These are phyloP conservation scores for Entomobrya multifasciata DNA, from an alignment of 2,888 invertebrate species.

Conservation along the genomic window DNA sequence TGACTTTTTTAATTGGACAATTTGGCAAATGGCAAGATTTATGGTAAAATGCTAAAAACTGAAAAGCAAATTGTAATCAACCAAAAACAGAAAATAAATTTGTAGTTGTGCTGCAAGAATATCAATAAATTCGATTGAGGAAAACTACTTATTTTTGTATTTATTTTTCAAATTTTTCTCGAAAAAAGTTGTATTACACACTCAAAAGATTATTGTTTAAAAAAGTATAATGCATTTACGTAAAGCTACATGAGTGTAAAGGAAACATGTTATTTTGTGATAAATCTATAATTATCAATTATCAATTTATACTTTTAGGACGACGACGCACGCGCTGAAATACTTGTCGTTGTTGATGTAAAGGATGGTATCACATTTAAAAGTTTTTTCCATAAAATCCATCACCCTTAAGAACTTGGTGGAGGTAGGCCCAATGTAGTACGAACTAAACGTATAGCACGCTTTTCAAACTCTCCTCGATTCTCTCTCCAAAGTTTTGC, in stretches of 20 bases:
- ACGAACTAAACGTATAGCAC: constrained; percentile 94
- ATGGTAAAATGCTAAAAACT: background rate
- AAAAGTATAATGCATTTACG: too few relatives aligned
- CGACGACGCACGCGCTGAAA: background rate
- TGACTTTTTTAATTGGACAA: too few relatives aligned
- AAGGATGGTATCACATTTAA: background rate
- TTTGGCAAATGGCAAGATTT: too few relatives aligned
- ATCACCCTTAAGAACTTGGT: constrained; percentile 39
- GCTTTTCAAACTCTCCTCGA: constrained; percentile 94
- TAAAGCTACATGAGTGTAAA: too few relatives aligned
- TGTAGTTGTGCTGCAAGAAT: constrained; percentile 6
- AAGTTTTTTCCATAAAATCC: background rate
- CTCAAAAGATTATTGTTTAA: too few relatives aligned
- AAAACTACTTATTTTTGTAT: too few relatives aligned
- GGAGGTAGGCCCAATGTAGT: constrained; percentile 91
- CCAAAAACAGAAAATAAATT: background rate
- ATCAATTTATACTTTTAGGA: background rate
- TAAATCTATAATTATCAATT: too few relatives aligned
- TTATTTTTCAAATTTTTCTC: too few relatives aligned
- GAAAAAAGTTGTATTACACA: too few relatives aligned
- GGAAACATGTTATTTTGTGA: too few relatives aligned
- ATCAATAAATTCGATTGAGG: background rate
- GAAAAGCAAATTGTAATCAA: background rate
- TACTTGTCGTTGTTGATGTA: background rate
- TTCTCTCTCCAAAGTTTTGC: constrained; percentile 99